Evolutionary conservation across 2,113 vertebrate species (phyloP), one percentile per base, ranked within the genome.

Genomic region (Budorcas taxicolor): DNA sequence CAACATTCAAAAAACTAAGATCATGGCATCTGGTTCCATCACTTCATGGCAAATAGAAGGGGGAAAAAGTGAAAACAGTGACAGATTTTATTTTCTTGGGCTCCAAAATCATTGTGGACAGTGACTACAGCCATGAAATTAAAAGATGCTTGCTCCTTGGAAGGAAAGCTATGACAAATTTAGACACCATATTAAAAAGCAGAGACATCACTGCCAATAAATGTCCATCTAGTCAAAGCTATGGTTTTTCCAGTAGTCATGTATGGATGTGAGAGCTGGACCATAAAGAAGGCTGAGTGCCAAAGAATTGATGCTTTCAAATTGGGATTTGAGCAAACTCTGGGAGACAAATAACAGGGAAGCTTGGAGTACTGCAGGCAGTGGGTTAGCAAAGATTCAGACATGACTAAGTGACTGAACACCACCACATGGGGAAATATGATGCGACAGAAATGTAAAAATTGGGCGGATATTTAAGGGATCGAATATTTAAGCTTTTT

Each of bases 361-460:
- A 74, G 36, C 19, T 21, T 40, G 19, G 67, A 74, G 36, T 74
- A 12, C 67, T 74, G 10, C n/a, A 40, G 19, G 3, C 67, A 40
- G 36, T 23, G 5, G 67, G 10, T 74, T 74, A 13, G 21, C 67
- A 74, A 40, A 40, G 67, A 74, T 25, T 74, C 0, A 0, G 21
- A 40, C 10, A 3, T 23, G 19, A 23, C n/a, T 2, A 5, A 71
- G n/a, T 71, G 67, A 71, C 67, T 40, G n/a, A 40, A 23, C 10
- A 12, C 0, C 2, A 12, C 5, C 67, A 40, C 33, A 3, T 10
- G n/a, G 52, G n/a, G 27, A 57, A 55, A 19, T 19, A 16, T 0
- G 0, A 6, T 17, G 55, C 3, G n/a, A 76, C 3, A 36, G 23
- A 80, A 76, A 45, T 27, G 31, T 90, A 47, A 45, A 40, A 50